These are phyloP conservation scores for Lates japonicus DNA, from an alignment of 2,797 vertebrate genomes.

Conservation along the genomic window DNA sequence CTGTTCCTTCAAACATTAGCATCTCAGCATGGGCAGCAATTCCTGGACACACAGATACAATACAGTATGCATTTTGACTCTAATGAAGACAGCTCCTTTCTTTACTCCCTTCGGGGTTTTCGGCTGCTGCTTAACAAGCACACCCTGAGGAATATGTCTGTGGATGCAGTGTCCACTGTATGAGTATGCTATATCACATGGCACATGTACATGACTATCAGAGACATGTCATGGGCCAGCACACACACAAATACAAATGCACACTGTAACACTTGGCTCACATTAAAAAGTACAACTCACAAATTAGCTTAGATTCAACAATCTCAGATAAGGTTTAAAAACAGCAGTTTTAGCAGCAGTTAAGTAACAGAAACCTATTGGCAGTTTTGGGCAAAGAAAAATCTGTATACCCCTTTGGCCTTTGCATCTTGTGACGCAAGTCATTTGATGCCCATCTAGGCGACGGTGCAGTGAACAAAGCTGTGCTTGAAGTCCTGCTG, in stretches of 20 bases:
- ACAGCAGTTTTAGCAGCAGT: background rate
- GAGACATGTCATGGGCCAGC: background rate
- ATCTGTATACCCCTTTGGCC: constrained; percentile 2
- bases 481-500: constrained; percentile 48
- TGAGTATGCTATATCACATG: background rate
- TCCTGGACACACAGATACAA: constrained; percentile 80
- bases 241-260: background rate
- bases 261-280: background rate
- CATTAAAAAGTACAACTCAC: background rate
- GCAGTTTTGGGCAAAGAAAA: constrained; percentile 10
- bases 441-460: background rate
- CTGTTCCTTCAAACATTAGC: constrained; percentile 92
- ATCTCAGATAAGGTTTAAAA: background rate
- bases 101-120: background rate
- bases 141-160: background rate
- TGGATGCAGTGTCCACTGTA: background rate
- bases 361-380: constrained; percentile 2
- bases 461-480: constrained; percentile 40
- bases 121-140: background rate
- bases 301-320: background rate
- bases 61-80: background rate
- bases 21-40: constrained; percentile 87
- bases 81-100: background rate
- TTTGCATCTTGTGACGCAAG: constrained; percentile 19
- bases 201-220: background rate